Percentiles rank a stretch among this genome's conserved stretches.
Evolutionary conservation across 2,888 invertebrate genomes (phyloP).

Genomic region (Parnassius orleans): DNA sequence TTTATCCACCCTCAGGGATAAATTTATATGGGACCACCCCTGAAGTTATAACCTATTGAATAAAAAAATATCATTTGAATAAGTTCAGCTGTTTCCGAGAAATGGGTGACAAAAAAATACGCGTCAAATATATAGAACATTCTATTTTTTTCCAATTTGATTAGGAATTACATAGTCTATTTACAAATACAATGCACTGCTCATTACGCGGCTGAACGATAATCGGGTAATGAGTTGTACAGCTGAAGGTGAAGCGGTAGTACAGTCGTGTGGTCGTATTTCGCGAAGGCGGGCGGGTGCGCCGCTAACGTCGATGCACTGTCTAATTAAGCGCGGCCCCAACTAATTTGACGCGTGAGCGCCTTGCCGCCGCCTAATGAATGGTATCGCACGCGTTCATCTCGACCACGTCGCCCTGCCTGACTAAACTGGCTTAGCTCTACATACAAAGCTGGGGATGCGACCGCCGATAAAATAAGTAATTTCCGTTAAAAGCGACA

Average conservation of each 20-base stretch:
- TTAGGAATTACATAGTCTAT: background rate
- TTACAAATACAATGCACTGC: constrained; percentile 10
- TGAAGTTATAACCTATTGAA: no score
- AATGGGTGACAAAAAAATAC: no score
- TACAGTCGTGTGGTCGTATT: constrained; percentile 27
- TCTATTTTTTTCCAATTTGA: no score
- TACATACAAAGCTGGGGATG: constrained; percentile 48
- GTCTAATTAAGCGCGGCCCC: constrained; percentile 73
- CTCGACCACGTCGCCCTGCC: constrained; percentile 57
- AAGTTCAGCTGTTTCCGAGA: no score
- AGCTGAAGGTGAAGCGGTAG: constrained; percentile 7
- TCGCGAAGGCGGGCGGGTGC: constrained; percentile 36
- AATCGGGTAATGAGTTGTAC: constrained; percentile 16
- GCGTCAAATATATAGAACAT: no score
- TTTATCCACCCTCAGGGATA: no score
- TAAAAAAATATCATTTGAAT: no score
- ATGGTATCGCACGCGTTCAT: constrained; percentile 80
- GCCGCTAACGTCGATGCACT: constrained; percentile 38
- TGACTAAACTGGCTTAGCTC: constrained; percentile 24
- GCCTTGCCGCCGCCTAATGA: constrained; percentile 69
- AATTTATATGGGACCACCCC: no score
- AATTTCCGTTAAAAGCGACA: constrained; percentile 38
- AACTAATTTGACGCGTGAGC: constrained; percentile 77
- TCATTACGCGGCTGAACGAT: constrained; percentile 13
- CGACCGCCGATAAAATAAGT: constrained; percentile 58